phyloP scores from a whole-genome alignment of 2,797 vertebrate species.

The Brachyrhaphis roseni region DNA sequence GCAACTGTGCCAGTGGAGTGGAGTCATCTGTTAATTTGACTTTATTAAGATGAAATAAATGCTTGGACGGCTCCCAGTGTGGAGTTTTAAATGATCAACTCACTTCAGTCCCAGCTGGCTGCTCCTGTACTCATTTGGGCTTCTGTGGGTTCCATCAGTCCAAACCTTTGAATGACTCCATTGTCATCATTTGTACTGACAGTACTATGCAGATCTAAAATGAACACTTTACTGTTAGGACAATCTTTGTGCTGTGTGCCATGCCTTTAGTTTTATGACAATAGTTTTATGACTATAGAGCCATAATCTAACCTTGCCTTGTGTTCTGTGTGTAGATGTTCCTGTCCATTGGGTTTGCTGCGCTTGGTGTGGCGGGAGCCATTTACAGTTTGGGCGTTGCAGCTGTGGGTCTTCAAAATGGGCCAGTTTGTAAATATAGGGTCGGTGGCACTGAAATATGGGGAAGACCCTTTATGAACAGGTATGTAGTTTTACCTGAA shows the following conservation, averaged over 20 bases:
- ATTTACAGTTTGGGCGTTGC: conserved; percentile 68
- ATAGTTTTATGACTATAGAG: neutral
- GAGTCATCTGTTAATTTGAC: neutral
- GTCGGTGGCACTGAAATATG: rapidly evolving
- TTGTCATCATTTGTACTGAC: neutral
- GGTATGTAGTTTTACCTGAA: conserved; percentile 27
- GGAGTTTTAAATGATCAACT: neutral
- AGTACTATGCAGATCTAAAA: neutral
- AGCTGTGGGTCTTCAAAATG: conserved; percentile 66
- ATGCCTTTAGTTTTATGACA: neutral
- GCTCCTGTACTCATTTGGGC: neutral
- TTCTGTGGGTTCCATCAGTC: neutral
- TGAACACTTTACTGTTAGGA: neutral
- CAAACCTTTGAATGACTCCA: neutral
- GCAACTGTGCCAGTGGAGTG: neutral
- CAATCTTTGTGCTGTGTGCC: neutral
- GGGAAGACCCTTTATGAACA: conserved; percentile 48
- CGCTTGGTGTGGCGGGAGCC: conserved; percentile 67
- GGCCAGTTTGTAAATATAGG: conserved; percentile 58
- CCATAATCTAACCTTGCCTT: neutral
- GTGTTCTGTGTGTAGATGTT: conserved; percentile 75
- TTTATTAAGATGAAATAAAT: neutral
- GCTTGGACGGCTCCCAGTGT: neutral
- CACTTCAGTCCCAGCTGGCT: neutral
- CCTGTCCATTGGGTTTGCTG: conserved; percentile 81